These are phyloP conservation scores for Opisthograptis luteolata DNA, from an alignment of 2,888 invertebrate species.

Conservation along the genomic window DNA sequence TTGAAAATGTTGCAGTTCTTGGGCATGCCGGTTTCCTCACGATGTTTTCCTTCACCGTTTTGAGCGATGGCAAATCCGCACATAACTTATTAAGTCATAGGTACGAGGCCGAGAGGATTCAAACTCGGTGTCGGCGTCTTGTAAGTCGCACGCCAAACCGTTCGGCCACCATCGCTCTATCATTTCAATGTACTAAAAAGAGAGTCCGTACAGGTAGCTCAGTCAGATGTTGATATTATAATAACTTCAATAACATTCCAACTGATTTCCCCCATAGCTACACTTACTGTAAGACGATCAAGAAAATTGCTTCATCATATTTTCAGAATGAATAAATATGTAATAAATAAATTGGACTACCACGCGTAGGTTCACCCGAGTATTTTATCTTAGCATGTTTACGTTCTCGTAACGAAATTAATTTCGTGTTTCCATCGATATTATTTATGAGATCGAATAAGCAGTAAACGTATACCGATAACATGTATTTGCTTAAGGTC, in stretches of 20 bases:
- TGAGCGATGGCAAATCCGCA: too few relatives aligned
- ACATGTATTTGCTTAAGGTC: slow-evolving; percentile 81
- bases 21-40: too few relatives aligned
- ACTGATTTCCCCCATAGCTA: slow-evolving; percentile 26
- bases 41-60: too few relatives aligned
- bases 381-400: slow-evolving; percentile 60
- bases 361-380: slow-evolving; percentile 49
- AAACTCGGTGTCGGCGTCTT: too few relatives aligned
- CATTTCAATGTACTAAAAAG: too few relatives aligned
- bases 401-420: slow-evolving; percentile 75
- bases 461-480: slow-evolving; percentile 81
- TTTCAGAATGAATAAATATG: slow-evolving; percentile 40
- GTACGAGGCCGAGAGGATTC: too few relatives aligned
- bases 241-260: slow-evolving; percentile 25
- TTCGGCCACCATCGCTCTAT: too few relatives aligned
- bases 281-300: slow-evolving; percentile 37
- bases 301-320: slow-evolving; percentile 38
- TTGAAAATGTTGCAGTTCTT: too few relatives aligned
- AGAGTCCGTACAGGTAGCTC: slow-evolving; percentile 1
- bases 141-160: too few relatives aligned
- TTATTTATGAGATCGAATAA: slow-evolving; percentile 81
- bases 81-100: too few relatives aligned
- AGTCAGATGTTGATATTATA: slow-evolving; percentile 14
- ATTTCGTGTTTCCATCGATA: slow-evolving; percentile 76
- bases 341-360: slow-evolving; percentile 51